These are phyloP conservation scores for Darevskia nairensis DNA, from an alignment of 2,797 vertebrate species.

Conservation along the genomic window DNA sequence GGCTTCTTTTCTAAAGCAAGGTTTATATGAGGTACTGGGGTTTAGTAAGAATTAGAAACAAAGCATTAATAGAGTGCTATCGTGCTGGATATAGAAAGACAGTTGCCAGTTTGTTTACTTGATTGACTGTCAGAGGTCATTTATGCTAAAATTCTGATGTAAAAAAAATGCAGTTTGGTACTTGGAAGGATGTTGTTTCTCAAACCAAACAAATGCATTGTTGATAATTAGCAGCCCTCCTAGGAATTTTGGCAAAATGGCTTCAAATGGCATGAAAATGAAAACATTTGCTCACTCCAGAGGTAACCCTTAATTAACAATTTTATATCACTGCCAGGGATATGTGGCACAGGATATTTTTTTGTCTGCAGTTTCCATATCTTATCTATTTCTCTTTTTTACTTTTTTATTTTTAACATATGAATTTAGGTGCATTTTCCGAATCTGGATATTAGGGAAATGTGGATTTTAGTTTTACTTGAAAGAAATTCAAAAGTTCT, in stretches of 20 bases:
- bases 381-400: background rate
- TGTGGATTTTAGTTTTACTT: background rate
- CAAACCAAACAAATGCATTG: background rate
- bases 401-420: background rate
- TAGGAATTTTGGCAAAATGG: background rate
- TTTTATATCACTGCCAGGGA: constrained; percentile 16
- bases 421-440: background rate
- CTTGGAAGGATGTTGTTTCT: background rate
- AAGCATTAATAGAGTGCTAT: constrained; percentile 53
- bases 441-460: background rate
- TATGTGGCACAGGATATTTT: background rate
- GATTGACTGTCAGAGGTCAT: background rate
- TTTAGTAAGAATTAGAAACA: constrained; percentile 71
- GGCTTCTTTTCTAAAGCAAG: constrained; percentile 59
- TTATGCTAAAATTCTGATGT: background rate
- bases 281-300: constrained; percentile 27
- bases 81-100: constrained; percentile 41
- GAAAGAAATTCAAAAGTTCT: background rate
- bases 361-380: background rate
- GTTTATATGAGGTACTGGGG: constrained; percentile 60
- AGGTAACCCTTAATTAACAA: constrained; percentile 30
- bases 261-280: constrained; percentile 2
- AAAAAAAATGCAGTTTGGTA: background rate
- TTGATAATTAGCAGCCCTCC: constrained; percentile 18
- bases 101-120: background rate